Percentiles rank a stretch among this genome's conserved stretches.
phyloP scores from a whole-genome alignment of 2,113 vertebrate species.

The Gorsachius goisagi region DNA sequence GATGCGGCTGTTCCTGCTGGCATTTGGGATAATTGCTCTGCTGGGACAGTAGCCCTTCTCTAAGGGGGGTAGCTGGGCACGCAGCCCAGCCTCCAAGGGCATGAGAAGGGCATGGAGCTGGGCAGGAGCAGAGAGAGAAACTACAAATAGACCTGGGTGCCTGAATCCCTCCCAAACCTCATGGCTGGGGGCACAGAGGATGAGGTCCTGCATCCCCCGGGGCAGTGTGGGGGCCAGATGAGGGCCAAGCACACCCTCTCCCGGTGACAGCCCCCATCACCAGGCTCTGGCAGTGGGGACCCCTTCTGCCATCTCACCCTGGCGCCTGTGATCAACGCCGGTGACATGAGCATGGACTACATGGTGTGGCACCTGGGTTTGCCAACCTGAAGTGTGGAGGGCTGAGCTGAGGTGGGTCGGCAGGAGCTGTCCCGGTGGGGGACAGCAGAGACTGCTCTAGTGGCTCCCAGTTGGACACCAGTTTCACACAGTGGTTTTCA shows the following conservation, averaged over 20 bases:
- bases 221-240: not conserved
- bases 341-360: rapidly evolving
- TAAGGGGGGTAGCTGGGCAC: not conserved
- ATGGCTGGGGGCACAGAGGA: not conserved
- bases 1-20: not conserved
- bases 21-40: not conserved
- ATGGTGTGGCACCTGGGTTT: not conserved
- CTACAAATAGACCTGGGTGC: not conserved
- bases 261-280: rapidly evolving
- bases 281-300: not conserved
- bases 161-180: not conserved
- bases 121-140: not conserved
- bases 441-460: not conserved
- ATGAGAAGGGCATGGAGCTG: not conserved
- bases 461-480: not conserved
- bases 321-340: not conserved
- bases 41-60: not conserved
- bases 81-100: not conserved
- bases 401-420: not conserved
- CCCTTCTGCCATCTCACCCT: rapidly evolving
- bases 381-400: rapidly evolving
- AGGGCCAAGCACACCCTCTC: not conserved
- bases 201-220: not conserved
- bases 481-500: not conserved
- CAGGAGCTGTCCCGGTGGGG: not conserved